These are phyloP conservation scores for Trogon surrucura DNA, from an alignment of 2,113 vertebrate species.

Conservation along the genomic window DNA sequence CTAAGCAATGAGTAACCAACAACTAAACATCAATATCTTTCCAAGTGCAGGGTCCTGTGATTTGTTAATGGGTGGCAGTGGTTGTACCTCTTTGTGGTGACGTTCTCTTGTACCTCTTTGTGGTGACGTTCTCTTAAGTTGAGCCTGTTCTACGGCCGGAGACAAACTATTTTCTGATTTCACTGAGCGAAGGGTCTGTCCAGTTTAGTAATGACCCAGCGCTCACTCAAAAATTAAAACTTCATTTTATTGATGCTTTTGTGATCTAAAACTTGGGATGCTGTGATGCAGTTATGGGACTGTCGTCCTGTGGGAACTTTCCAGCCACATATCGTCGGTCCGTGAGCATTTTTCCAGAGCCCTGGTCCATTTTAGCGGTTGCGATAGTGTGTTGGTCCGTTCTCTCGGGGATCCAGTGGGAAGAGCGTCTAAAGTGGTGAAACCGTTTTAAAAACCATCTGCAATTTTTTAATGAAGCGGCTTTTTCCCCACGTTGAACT, in stretches of 20 bases:
- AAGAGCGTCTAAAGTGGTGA: rapidly evolving
- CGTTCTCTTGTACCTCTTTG: not conserved
- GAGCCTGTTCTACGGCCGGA: not conserved
- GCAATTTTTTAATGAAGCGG: not conserved
- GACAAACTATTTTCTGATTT: not conserved
- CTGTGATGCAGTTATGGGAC: not conserved
- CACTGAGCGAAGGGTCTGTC: not conserved
- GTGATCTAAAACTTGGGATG: not conserved
- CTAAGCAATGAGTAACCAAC: not conserved
- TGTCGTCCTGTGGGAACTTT: not conserved
- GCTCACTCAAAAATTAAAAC: not conserved
- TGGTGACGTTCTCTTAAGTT: not conserved
- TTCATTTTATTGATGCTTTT: not conserved
- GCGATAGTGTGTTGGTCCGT: rapidly evolving
- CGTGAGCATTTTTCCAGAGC: not conserved
- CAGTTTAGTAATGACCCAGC: not conserved
- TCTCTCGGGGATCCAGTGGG: not conserved
- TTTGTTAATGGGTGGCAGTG: not conserved
- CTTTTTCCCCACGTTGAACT: rapidly evolving
- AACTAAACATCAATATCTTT: not conserved
- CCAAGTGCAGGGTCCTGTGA: not conserved
- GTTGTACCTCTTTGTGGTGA: not conserved
- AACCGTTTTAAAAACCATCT: not conserved
- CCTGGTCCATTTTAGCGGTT: rapidly evolving
- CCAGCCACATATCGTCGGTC: rapidly evolving